Evolutionary conservation across 2,888 invertebrate species (phyloP).

Genomic region (Syritta pipiens): DNA sequence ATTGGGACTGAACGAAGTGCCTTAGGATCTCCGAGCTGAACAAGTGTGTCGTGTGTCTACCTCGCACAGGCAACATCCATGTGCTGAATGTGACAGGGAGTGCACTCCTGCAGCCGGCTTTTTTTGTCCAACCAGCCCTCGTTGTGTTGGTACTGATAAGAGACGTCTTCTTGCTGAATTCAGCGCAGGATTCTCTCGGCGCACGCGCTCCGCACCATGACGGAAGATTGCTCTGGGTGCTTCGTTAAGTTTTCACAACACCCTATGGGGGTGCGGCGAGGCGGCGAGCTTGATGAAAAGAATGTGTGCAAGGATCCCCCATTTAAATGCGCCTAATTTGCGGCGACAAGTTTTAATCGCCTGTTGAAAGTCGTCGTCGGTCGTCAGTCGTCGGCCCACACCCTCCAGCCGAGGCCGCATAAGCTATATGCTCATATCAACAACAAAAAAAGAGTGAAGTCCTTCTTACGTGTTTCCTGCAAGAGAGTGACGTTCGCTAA

Average conservation of each 20-base stretch:
- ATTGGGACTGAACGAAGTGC: slow-evolving; percentile 35
- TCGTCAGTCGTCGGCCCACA: neutral
- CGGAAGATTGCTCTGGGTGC: neutral
- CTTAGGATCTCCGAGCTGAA: slow-evolving; percentile 45
- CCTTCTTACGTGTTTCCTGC: too few relatives aligned
- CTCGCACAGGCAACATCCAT: slow-evolving; percentile 10
- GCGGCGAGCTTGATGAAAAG: slow-evolving; percentile 14
- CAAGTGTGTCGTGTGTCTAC: slow-evolving; percentile 21
- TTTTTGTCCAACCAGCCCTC: slow-evolving; percentile 28
- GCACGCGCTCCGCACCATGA: slow-evolving; percentile 10
- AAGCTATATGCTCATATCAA: too few relatives aligned
- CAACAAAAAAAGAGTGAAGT: too few relatives aligned
- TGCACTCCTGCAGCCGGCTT: slow-evolving; percentile 43
- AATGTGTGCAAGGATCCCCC: slow-evolving; percentile 43
- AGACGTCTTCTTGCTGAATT: slow-evolving; percentile 40
- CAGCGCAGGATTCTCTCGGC: slow-evolving; percentile 52
- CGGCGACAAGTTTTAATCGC: slow-evolving; percentile 65
- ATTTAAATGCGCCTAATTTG: slow-evolving; percentile 62
- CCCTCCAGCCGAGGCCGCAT: too few relatives aligned
- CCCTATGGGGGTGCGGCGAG: neutral
- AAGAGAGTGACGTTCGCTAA: slow-evolving; percentile 49
- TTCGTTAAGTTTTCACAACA: slow-evolving; percentile 47
- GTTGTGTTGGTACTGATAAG: slow-evolving; percentile 45
- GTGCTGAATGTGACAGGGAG: slow-evolving; percentile 61
- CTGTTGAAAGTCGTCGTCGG: slow-evolving; percentile 60